Evolutionary conservation across 2,113 vertebrate genomes (phyloP).

Genomic region (Orcinus orca): DNA sequence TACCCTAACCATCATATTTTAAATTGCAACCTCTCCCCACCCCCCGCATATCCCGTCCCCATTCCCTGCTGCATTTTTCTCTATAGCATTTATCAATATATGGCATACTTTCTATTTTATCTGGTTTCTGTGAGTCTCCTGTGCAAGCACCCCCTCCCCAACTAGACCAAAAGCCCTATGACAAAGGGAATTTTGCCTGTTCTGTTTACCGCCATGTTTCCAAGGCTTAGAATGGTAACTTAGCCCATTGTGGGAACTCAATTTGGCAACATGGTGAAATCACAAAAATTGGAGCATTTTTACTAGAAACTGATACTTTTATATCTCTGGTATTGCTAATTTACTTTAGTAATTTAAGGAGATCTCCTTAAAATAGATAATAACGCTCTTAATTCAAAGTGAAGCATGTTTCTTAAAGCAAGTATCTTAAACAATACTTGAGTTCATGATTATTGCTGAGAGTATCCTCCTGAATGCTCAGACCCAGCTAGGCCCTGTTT

Average conservation of each 20-base stretch:
- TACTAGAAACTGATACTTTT: neutral
- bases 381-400: neutral
- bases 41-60: too few relatives aligned
- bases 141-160: neutral
- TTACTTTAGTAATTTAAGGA: conserved; percentile 39
- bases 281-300: conserved; percentile 1
- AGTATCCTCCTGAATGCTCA: neutral
- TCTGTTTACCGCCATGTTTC: neutral
- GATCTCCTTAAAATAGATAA: conserved; percentile 14
- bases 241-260: neutral
- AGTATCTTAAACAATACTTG: neutral
- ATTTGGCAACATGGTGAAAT: neutral
- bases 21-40: neutral
- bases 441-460: neutral
- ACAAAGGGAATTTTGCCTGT: neutral
- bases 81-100: neutral
- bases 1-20: neutral
- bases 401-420: conserved; percentile 28
- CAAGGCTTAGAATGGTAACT: neutral
- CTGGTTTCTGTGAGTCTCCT: conserved; percentile 8
- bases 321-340: conserved; percentile 25
- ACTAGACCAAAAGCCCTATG: neutral
- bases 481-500: neutral
- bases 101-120: neutral
- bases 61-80: neutral